A percentile compares a stretch with the other conserved stretches of the same genome.
These are phyloP conservation scores for Neotoxoptera formosana DNA, from an alignment of 1,140 invertebrate species.

Conservation along the genomic window DNA sequence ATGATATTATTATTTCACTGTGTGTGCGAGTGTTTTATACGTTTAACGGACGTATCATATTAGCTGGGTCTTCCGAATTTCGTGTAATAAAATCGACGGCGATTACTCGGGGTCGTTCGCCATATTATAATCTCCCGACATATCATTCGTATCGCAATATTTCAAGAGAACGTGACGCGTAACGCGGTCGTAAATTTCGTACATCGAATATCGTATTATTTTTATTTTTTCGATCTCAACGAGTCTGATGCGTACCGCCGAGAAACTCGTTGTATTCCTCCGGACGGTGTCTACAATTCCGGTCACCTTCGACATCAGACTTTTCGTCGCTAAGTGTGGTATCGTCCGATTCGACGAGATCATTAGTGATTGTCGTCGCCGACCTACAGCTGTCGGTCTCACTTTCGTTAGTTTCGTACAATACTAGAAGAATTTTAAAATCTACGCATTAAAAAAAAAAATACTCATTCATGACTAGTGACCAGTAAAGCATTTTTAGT, in stretches of 20 bases:
- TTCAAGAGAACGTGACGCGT: not conserved
- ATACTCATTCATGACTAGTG: too few species aligned
- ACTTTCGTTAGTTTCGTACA: not conserved
- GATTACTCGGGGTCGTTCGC: conserved; percentile 3
- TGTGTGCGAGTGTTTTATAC: not conserved
- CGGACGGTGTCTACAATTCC: not conserved
- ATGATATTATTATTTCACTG: conserved; percentile 12
- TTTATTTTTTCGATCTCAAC: conserved; percentile 1
- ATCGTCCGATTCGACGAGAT: not conserved
- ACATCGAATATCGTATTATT: not conserved
- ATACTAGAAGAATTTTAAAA: not conserved
- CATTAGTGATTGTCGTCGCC: not conserved
- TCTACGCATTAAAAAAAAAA: not conserved
- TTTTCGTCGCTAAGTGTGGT: not conserved
- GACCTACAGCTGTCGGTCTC: not conserved
- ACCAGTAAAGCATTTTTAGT: not conserved
- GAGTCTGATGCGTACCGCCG: not conserved
- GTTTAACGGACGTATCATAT: conserved; percentile 10
- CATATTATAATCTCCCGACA: too few species aligned
- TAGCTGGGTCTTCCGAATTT: conserved; percentile 7
- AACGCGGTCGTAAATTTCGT: not conserved
- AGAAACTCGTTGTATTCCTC: not conserved
- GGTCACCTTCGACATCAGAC: not conserved
- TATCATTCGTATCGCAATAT: conserved; percentile 12
- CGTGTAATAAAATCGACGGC: not conserved